phyloP scores from a whole-genome alignment of 2,888 invertebrate genomes.

The Urechis unicinctus region DNA sequence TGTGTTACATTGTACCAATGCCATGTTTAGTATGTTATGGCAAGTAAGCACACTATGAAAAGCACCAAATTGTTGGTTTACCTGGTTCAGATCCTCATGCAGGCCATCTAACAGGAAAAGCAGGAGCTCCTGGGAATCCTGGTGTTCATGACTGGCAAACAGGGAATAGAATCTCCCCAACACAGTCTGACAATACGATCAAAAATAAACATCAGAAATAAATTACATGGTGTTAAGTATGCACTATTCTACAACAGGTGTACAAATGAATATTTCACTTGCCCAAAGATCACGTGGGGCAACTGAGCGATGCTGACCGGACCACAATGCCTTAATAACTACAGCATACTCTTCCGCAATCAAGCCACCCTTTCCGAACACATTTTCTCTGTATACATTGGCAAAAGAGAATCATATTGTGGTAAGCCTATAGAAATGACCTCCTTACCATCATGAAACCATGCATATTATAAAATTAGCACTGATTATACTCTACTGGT shows the following conservation, averaged over 20 bases:
- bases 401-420: too few species aligned
- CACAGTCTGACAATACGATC: constrained; percentile 55
- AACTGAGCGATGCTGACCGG: constrained; percentile 72
- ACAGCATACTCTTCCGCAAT: constrained; percentile 77
- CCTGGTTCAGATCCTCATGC: constrained; percentile 71
- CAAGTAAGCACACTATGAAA: too few species aligned
- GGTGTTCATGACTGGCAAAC: constrained; percentile 63
- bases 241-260: too few species aligned
- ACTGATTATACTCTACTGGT: too few species aligned
- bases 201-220: not conserved
- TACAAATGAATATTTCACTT: constrained; percentile 22
- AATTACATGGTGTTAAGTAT: not conserved
- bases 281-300: constrained; percentile 75
- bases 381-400: constrained; percentile 44
- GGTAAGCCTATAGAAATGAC: not conserved
- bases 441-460: not conserved
- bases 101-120: constrained; percentile 78
- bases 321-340: constrained; percentile 75
- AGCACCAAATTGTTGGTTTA: constrained; percentile 39
- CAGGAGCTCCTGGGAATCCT: constrained; percentile 77
- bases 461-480: too few species aligned
- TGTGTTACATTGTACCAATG: too few species aligned
- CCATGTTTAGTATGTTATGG: too few species aligned
- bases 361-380: constrained; percentile 56
- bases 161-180: constrained; percentile 69